Percentiles rank a stretch among this genome's conserved stretches.
Evolutionary conservation across 1,140 invertebrate genomes (phyloP).

Genomic region (Cydia pomonella): DNA sequence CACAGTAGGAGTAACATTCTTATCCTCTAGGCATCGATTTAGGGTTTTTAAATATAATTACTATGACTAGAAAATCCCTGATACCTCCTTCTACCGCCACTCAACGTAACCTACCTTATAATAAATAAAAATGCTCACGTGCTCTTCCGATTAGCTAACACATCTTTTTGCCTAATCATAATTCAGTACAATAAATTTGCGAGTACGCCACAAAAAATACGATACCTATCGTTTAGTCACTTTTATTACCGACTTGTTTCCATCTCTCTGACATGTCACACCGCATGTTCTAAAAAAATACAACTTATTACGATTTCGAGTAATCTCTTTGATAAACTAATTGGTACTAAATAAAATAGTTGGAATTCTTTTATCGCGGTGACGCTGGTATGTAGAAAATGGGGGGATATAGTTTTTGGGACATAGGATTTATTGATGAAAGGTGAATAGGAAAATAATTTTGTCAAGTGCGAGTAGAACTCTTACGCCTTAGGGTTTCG

Average conservation of each 20-base stretch:
- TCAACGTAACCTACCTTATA: too few species aligned
- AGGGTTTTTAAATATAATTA: too few species aligned
- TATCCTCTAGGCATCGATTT: too few species aligned
- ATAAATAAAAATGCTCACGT: too few species aligned
- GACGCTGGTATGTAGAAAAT: conserved; percentile 10
- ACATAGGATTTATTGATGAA: conserved; percentile 48
- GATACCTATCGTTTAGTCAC: background rate
- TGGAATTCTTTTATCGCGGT: background rate
- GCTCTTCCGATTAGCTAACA: background rate
- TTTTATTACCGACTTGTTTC: background rate
- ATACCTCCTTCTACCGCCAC: too few species aligned
- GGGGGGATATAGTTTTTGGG: background rate
- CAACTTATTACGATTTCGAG: background rate
- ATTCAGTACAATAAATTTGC: background rate
- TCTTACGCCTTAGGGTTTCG: conserved; percentile 35
- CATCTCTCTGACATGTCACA: background rate
- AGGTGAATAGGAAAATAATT: conserved; percentile 44
- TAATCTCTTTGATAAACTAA: conserved; percentile 1
- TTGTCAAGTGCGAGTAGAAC: background rate
- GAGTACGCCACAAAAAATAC: background rate
- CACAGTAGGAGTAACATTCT: too few species aligned
- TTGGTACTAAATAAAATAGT: conserved; percentile 14
- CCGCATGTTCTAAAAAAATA: background rate
- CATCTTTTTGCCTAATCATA: background rate
- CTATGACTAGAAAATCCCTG: too few species aligned